Evolutionary conservation across 2,888 invertebrate genomes (phyloP), one percentile per base, ranked within the genome.

Genomic region (Leucoma salicis): DNA sequence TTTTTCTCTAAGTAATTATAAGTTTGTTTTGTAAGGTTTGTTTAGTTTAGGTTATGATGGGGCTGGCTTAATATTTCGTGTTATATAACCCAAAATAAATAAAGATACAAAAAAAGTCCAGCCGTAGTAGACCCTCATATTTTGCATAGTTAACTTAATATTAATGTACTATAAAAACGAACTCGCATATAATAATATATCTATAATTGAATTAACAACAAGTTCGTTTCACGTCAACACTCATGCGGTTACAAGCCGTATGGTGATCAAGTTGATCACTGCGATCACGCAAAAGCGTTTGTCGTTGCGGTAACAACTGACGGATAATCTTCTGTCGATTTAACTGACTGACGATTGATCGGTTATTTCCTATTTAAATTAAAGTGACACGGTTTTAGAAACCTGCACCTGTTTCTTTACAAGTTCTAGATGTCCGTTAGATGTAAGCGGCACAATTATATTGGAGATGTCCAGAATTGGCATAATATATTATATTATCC

Each of bases 341-440:
- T n/a, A n/a, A n/a, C n/a, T n/a, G n/a, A n/a, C n/a, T n/a, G n/a
- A 31, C 35, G 32, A 13, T 31, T 53, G 55, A 60, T 55, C 43
- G 60, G 47, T 60, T 48, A 57, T 61, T 55, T 61, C 61, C 61
- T 53, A 48, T 37, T 16, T 32, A 15, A 42, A 32, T 48, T 46
- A 7, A 11, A 57, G 46, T 49, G 27, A 42, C 15, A 37, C 28
- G 6, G 1, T 24, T n/a, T 28, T 29, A 13, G 13, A 29, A 14
- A 13, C 29, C 2, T 21, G 21, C 21, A 21, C 21, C 21, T 21
- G 21, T 8, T 21, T 21, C 21, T 21, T n/a, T 16, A 16, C 6
- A 16, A 4, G 3, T 16, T n/a, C n/a, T n/a, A n/a, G n/a, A n/a
- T n/a, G n/a, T n/a, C n/a, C n/a, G n/a, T n/a, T n/a, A n/a, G n/a